Conservation (phyloP, 2,888 invertebrate genomes). For the Chrysina gloriosa region DNA sequence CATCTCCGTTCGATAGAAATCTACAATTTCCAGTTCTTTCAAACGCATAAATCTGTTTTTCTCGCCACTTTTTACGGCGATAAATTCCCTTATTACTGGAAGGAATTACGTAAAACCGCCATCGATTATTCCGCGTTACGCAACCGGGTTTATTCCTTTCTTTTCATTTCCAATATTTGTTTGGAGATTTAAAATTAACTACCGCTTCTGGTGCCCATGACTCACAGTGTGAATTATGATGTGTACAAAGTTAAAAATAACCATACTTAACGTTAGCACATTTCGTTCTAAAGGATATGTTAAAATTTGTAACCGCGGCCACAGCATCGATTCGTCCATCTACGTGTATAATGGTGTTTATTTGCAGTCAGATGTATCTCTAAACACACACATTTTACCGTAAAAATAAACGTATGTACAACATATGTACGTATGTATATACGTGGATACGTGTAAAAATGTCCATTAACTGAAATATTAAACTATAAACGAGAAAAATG, state of each 20-base stretch:
- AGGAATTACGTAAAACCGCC: no score
- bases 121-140: no score
- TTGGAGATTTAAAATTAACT: background rate
- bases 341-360: background rate
- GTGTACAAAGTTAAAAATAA: constrained; percentile 15
- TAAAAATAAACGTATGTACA: background rate
- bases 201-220: background rate
- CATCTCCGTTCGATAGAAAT: no score
- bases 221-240: background rate
- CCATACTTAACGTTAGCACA: background rate
- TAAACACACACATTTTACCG: background rate
- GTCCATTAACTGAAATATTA: background rate
- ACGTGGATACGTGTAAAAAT: background rate
- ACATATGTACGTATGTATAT: no score
- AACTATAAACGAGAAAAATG: background rate
- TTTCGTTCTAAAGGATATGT: background rate
- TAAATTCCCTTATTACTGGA: no score
- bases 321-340: background rate
- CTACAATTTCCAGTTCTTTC: no score
- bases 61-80: no score
- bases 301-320: background rate
- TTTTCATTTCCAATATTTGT: background rate
- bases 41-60: no score
- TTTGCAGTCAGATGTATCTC: background rate
- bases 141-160: background rate